Base-by-base conservation (phyloP, 2,113 vertebrate species). In the Prolemur simus region DNA sequence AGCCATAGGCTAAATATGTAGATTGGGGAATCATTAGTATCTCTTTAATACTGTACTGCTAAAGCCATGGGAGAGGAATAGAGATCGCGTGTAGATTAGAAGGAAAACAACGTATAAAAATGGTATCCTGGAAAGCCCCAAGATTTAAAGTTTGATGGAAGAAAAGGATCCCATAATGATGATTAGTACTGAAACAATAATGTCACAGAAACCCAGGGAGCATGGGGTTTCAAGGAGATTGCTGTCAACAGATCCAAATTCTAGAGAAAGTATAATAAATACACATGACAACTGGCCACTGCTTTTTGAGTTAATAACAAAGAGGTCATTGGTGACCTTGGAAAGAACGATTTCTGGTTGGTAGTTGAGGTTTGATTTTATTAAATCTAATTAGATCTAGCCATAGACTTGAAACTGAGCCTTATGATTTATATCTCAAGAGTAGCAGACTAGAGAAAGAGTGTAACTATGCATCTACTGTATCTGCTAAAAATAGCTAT, bases 351-450 rank as follows among this genome's bases (percentile, higher is more conserved):
- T 69, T 80, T 94, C 47, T 52, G 74, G 29, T 15, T 86, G 13
- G 37, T 3, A 64, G 71, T 11, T 54, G 10, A 85, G 12, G 63
- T 3, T 18, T 89, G 58, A 92, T 68, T 83, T 73, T 88, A 76
- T 87, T 66, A 88, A 86, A 9, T 49, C 37, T 71, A 58, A 64
- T 91, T 80, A 90, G 87, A 54, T 94, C 6, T 69, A 80, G 37
- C 20, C 47, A 8, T 69, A 32, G 64, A 54, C 29, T 84, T 68
- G 71, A 92, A 87, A n/a, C 11, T 81, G 42, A 87, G 82, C 71
- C 3, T 58, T 21, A 34, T 4, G 17, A 78, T 73, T 94, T 87
- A 12, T 78, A 60, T 54, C 39, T 69, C 39, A 15, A 66, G 15
- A 94, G 60, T 1, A 66, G 42, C 8, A 45, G 14, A 49, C 11